Percentiles rank a stretch among this genome's conserved stretches.
These are phyloP conservation scores for Aproaerema taeniolella DNA, from an alignment of 2,888 invertebrate genomes.

Conservation along the genomic window DNA sequence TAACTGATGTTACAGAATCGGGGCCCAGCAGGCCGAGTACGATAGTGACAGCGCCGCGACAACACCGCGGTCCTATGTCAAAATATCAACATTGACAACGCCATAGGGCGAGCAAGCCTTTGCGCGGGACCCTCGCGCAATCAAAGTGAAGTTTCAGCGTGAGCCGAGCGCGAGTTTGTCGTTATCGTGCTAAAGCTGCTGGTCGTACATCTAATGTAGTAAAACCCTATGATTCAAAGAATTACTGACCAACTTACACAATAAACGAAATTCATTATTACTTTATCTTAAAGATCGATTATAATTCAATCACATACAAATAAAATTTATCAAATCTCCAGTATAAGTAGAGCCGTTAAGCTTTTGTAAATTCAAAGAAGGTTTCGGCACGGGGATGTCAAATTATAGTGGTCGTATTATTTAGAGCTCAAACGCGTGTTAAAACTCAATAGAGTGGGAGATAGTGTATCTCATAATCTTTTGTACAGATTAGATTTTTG, in stretches of 20 bases:
- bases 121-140: too few relatives aligned
- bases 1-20: too few relatives aligned
- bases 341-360: slow-evolving; percentile 20
- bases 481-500: slow-evolving; percentile 3
- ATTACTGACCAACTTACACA: slow-evolving; percentile 43
- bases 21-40: too few relatives aligned
- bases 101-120: too few relatives aligned
- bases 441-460: slow-evolving; percentile 54
- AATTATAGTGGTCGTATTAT: slow-evolving; percentile 39
- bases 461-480: slow-evolving; percentile 7
- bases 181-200: too few relatives aligned
- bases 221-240: too few relatives aligned
- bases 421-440: slow-evolving; percentile 68
- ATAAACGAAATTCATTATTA: slow-evolving; percentile 27
- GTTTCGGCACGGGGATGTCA: slow-evolving; percentile 23
- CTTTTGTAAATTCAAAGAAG: slow-evolving; percentile 21
- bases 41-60: too few relatives aligned
- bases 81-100: too few relatives aligned
- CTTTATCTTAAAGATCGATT: slow-evolving; percentile 55
- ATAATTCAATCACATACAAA: slow-evolving; percentile 65
- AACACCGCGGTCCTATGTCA: too few relatives aligned
- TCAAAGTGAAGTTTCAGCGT: too few relatives aligned
- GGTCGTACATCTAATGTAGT: too few relatives aligned
- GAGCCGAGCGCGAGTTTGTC: too few relatives aligned
- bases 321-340: slow-evolving; percentile 48